Percentiles rank a stretch among this genome's conserved stretches.
These are phyloP conservation scores for Murina feae DNA, from an alignment of 2,113 vertebrate species.

Conservation along the genomic window DNA sequence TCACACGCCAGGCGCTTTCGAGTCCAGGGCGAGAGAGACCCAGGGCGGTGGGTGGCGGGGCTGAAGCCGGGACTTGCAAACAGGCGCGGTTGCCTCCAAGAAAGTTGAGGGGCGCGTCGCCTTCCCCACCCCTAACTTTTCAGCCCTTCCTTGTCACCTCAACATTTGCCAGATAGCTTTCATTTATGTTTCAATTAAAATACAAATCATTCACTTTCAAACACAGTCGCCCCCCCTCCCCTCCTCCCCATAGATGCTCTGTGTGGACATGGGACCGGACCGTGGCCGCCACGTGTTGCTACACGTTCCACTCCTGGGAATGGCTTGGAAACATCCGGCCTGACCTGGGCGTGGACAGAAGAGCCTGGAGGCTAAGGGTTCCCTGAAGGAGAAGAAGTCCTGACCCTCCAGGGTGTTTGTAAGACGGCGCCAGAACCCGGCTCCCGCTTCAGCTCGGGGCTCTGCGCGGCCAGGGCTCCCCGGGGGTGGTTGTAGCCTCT, in stretches of 20 bases:
- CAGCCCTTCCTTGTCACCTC: not conserved
- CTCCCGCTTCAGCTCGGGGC: not conserved
- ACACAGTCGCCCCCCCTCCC: not conserved
- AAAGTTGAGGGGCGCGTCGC: not conserved
- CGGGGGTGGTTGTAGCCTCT: not conserved
- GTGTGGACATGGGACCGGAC: not conserved
- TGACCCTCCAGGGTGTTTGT: not conserved
- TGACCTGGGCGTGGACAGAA: not conserved
- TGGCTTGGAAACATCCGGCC: not conserved
- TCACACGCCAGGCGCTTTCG: rapidly evolving
- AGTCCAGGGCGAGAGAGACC: not conserved
- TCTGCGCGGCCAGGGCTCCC: not conserved
- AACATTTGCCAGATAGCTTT: not conserved
- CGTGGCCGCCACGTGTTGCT: not conserved
- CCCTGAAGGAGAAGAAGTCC: not conserved
- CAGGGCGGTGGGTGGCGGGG: not conserved
- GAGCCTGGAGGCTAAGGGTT: not conserved
- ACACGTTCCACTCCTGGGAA: not conserved
- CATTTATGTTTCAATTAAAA: slow-evolving; percentile 62
- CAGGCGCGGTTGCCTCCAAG: not conserved
- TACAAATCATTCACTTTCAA: slow-evolving; percentile 49
- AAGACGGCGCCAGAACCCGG: not conserved
- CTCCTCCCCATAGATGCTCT: no score
- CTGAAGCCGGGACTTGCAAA: not conserved
- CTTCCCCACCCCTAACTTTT: not conserved